Conservation (phyloP, 2,888 invertebrate genomes). For the Hypselothyrea guttata region DNA sequence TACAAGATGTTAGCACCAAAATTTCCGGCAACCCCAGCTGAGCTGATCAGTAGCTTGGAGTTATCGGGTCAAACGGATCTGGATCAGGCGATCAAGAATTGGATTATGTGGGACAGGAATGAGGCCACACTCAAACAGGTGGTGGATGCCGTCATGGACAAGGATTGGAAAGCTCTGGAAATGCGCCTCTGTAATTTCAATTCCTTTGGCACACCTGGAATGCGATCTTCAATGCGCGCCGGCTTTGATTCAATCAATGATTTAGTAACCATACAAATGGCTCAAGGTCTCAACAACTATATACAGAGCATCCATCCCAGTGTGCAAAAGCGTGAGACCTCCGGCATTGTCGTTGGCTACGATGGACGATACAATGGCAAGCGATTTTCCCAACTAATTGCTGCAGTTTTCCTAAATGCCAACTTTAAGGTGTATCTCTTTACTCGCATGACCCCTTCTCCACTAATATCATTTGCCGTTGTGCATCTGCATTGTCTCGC, state of each 20-base stretch:
- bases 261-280: slow-evolving; percentile 96
- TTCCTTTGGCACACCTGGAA: slow-evolving; percentile 95
- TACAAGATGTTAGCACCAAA: slow-evolving; percentile 28
- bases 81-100: slow-evolving; percentile 87
- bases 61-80: slow-evolving; percentile 82
- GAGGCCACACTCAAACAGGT: slow-evolving; percentile 87
- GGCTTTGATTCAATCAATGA: slow-evolving; percentile 98
- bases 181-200: slow-evolving; percentile 87
- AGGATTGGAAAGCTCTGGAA: slow-evolving; percentile 84
- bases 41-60: slow-evolving; percentile 36
- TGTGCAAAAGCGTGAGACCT: slow-evolving; percentile 82
- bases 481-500: slow-evolving; percentile 88
- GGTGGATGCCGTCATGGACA: slow-evolving; percentile 84
- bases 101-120: slow-evolving; percentile 91
- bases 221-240: slow-evolving; percentile 95
- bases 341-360: slow-evolving; percentile 93
- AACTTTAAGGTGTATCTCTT: slow-evolving; percentile 92
- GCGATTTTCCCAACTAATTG: slow-evolving; percentile 90
- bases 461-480: slow-evolving; percentile 95
- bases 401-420: slow-evolving; percentile 90
- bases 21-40: slow-evolving; percentile 25
- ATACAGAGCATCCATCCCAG: slow-evolving; percentile 85
- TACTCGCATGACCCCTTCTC: slow-evolving; percentile 92
- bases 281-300: slow-evolving; percentile 93
- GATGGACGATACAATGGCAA: slow-evolving; percentile 96